Evolutionary conservation across 2,797 vertebrate species (phyloP).

Genomic region (Microcaecilia unicolor): DNA sequence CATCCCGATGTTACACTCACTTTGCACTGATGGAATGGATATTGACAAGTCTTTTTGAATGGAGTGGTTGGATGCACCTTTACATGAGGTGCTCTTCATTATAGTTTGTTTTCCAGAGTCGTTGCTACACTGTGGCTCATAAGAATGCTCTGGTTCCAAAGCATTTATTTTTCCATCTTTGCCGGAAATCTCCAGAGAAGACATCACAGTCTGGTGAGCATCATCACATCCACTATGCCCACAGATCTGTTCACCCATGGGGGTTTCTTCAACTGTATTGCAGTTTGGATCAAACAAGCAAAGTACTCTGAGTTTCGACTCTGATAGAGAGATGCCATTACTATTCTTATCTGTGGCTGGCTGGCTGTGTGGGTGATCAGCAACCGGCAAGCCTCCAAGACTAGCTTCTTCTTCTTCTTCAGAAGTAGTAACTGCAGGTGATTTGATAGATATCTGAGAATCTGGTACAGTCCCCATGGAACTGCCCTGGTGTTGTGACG

Average conservation of each 20-base stretch:
- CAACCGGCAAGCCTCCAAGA: conserved; percentile 48
- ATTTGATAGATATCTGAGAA: conserved; percentile 71
- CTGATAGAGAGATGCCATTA: conserved; percentile 36
- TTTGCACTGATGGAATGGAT: neutral
- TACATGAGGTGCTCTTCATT: neutral
- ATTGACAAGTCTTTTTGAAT: conserved; percentile 5
- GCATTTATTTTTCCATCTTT: conserved; percentile 17
- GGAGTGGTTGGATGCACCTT: neutral
- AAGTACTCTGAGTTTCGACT: conserved; percentile 25
- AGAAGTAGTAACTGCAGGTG: conserved; percentile 61
- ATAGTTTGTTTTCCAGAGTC: neutral
- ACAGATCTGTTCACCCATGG: neutral
- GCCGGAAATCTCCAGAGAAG: conserved; percentile 29
- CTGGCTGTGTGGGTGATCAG: conserved; percentile 46
- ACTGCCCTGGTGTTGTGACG: no score
- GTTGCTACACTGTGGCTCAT: neutral
- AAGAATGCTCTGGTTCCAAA: neutral
- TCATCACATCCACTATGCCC: conserved; percentile 17
- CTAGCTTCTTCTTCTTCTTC: conserved; percentile 53
- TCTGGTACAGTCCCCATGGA: conserved; percentile 84
- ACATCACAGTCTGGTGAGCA: conserved; percentile 26
- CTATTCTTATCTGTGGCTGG: conserved; percentile 42
- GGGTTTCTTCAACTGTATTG: conserved; percentile 1
- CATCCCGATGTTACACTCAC: conserved; percentile 19
- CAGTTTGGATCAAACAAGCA: conserved; percentile 27